Evolutionary conservation across 2,888 invertebrate species (phyloP).

Genomic region (Harpalus rufipes): DNA sequence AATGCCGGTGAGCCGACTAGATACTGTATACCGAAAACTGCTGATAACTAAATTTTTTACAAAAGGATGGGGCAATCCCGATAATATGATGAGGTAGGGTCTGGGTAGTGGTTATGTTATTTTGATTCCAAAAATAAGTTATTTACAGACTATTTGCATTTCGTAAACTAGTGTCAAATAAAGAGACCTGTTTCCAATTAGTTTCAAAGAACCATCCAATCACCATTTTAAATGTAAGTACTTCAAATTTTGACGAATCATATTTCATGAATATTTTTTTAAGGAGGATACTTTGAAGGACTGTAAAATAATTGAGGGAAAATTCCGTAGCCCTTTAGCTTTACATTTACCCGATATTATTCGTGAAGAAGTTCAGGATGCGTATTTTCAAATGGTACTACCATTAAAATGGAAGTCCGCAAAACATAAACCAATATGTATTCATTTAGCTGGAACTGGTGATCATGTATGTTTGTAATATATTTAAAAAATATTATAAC

Average conservation of each 20-base stretch:
- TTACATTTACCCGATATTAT: conserved; percentile 91
- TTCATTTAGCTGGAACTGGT: conserved; percentile 98
- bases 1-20: conserved; percentile 80
- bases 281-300: conserved; percentile 88
- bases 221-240: conserved; percentile 88
- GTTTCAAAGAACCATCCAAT: conserved; percentile 91
- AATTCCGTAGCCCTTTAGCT: conserved; percentile 92
- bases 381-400: conserved; percentile 90
- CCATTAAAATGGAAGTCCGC: conserved; percentile 88
- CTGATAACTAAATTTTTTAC: conserved; percentile 95
- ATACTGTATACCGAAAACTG: conserved; percentile 91
- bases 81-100: conserved; percentile 87
- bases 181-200: conserved; percentile 89
- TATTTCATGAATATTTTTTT: conserved; percentile 67
- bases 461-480: conserved; percentile 87
- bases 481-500: too few species aligned
- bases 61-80: conserved; percentile 97
- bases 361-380: conserved; percentile 89
- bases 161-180: conserved; percentile 90
- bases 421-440: conserved; percentile 89
- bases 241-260: neutral
- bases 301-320: conserved; percentile 89
- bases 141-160: conserved; percentile 92
- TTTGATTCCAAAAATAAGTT: conserved; percentile 53
- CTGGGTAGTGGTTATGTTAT: conserved; percentile 32